Evolutionary conservation across 1,140 invertebrate species (phyloP).

Genomic region (Diorhabda sublineata): DNA sequence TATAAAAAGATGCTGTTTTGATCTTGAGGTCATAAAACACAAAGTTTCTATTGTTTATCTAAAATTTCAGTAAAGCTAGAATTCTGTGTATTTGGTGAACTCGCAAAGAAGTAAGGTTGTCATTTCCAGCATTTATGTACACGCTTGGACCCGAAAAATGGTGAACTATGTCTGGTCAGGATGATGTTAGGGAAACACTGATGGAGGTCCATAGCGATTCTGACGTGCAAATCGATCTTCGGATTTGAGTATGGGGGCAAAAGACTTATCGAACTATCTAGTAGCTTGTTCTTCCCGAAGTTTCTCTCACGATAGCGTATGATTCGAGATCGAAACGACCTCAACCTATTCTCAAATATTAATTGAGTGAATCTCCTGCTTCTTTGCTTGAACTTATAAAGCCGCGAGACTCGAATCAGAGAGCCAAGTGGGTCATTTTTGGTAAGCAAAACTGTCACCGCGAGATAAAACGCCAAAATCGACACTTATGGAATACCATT

Average conservation of each 20-base stretch:
- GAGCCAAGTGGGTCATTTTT: constrained; percentile 83
- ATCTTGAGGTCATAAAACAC: no score
- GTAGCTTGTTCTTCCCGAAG: constrained; percentile 88
- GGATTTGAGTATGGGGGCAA: constrained; percentile 86
- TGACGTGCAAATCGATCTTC: constrained; percentile 92
- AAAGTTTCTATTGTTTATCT: no score
- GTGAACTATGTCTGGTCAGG: constrained; percentile 83
- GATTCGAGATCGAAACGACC: constrained; percentile 58
- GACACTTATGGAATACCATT: constrained; percentile 52
- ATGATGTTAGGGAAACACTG: constrained; percentile 84
- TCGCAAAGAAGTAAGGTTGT: no score
- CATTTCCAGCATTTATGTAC: constrained; percentile 41
- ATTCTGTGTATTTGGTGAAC: no score
- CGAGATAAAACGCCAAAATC: constrained; percentile 68
- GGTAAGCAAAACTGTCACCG: constrained; percentile 89
- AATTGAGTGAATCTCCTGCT: no score
- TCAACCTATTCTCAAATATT: no score
- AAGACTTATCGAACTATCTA: constrained; percentile 90
- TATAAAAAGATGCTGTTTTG: no score
- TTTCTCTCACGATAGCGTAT: constrained; percentile 89
- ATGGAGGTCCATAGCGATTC: constrained; percentile 82
- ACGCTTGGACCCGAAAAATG: constrained; percentile 84
- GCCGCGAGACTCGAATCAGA: constrained; percentile 39
- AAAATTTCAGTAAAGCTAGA: no score
- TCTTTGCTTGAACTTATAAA: no score